Conservation (phyloP, 1,140 invertebrate species). For the Conus betulinus region DNA sequence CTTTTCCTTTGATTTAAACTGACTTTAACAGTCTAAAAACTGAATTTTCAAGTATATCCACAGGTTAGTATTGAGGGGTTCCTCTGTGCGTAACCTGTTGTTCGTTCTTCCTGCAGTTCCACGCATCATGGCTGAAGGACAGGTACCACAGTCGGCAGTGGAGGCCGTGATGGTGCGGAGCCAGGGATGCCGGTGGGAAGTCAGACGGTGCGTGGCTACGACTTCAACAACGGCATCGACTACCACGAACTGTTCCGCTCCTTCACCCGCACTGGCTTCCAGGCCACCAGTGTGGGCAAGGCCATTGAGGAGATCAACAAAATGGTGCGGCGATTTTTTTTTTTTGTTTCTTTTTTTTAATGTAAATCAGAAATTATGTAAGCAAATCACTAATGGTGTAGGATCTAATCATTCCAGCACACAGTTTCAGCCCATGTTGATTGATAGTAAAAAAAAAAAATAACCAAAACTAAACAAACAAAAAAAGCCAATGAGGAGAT, state of each 20-base stretch:
- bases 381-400: too few relatives aligned
- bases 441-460: not conserved
- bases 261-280: constrained; percentile 92
- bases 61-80: not conserved
- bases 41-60: too few relatives aligned
- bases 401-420: too few relatives aligned
- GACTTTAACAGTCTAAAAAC: too few relatives aligned
- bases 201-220: constrained; percentile 80
- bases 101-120: not conserved
- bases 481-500: not conserved
- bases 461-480: not conserved
- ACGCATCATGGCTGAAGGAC: constrained; percentile 37
- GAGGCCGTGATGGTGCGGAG: constrained; percentile 66
- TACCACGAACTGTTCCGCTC: constrained; percentile 89
- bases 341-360: not conserved
- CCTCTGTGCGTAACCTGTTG: not conserved
- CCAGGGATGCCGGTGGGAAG: constrained; percentile 55
- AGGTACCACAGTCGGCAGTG: constrained; percentile 51
- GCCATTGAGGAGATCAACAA: constrained; percentile 93
- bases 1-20: too few relatives aligned
- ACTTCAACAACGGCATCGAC: constrained; percentile 94
- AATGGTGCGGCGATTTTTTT: constrained; percentile 82
- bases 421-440: too few relatives aligned
- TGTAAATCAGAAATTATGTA: too few relatives aligned
- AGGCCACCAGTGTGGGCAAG: constrained; percentile 96